Evolutionary conservation across 2,113 vertebrate genomes (phyloP), one percentile per base, ranked within the genome.

Genomic region (Phalacrocorax brasilianus): DNA sequence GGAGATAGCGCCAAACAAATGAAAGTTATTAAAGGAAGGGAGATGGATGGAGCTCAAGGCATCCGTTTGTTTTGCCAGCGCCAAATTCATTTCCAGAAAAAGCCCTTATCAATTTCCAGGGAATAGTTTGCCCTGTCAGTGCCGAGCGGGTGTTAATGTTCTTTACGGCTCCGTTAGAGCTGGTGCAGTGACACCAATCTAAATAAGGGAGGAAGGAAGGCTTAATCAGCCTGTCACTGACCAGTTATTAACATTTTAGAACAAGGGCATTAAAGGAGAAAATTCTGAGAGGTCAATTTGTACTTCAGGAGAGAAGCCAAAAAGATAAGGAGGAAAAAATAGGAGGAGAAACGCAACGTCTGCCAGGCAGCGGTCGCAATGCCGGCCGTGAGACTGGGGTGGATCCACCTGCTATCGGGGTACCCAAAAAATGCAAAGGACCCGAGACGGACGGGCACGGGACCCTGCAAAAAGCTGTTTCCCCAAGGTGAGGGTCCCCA

Each of bases 181-280:
- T 6, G n/a, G 70, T 68, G 76, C 95, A 89, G 62, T 89, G 94
- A 97, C 94, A 97, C 95, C 97, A 95, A 95, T 94, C 97, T 98
- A 97, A 98, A 97, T 97, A 97, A 98, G 97, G 78, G 72, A 93
- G 95, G 95, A 92, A 93, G 88, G 87, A 96, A 96, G 96, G 73
- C 88, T 98, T 98, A 96, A 98, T 98, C 97, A 98, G 87, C 93
- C 97, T 97, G 98, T 96, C 97, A 96, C 96, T 97, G 97, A 96
- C 96, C 97, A 94, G 96, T 97, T 97, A 98, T 98, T 98, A 98
- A 97, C 97, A 97, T 96, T 97, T 96, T 89, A 95, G 88, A 97
- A 96, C 95, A 98, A 98, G 97, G 97, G 89, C 96, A 96, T 93
- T 94, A 97, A 84, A 97, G 95, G 96, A 94, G 94, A 97, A 97